These are phyloP conservation scores for Rissa tridactyla DNA, from an alignment of 2,113 vertebrate genomes.

Conservation along the genomic window DNA sequence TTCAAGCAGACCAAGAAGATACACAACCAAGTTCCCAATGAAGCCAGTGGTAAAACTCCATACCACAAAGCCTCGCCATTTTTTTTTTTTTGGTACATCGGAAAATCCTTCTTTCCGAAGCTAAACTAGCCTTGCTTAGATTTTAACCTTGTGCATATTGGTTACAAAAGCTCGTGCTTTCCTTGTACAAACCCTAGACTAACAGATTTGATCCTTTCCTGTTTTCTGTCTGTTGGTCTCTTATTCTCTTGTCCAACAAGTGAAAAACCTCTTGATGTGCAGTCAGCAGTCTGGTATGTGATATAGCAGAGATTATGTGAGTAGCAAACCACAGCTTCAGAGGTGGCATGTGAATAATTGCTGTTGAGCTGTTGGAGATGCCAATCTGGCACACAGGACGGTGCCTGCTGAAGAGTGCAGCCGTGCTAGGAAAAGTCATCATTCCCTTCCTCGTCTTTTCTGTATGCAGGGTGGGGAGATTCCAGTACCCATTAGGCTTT, in stretches of 20 bases:
- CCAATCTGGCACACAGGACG: slow-evolving; percentile 24
- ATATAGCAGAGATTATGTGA: neutral
- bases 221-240: neutral
- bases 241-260: neutral
- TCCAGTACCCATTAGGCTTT: neutral
- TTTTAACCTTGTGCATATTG: neutral
- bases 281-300: neutral
- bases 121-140: neutral
- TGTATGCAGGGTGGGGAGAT: neutral
- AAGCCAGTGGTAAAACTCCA: neutral
- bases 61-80: neutral
- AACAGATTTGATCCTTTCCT: neutral
- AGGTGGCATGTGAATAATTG: neutral
- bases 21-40: neutral
- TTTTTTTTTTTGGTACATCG: neutral
- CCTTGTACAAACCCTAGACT: neutral
- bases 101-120: neutral
- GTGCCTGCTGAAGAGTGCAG: neutral
- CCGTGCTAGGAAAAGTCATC: neutral
- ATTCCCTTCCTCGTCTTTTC: neutral
- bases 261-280: neutral
- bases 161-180: neutral
- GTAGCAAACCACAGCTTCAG: neutral
- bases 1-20: neutral
- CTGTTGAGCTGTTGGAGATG: neutral